These are phyloP conservation scores for Xestia xanthographa DNA, from an alignment of 2,888 invertebrate genomes.

Conservation along the genomic window DNA sequence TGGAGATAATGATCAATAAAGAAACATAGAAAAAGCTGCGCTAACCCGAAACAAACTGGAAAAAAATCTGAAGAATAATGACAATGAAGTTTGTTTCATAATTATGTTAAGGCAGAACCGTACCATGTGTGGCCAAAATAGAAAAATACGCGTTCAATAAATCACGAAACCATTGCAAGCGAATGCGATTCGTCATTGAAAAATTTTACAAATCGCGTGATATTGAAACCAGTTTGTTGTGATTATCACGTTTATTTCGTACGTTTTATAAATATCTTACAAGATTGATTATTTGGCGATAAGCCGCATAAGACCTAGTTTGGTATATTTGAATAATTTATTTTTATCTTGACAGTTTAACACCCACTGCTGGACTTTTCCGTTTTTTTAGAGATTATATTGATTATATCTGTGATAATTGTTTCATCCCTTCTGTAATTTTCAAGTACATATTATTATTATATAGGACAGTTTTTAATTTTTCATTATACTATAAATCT, in stretches of 20 bases:
- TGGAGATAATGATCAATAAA: too few species aligned
- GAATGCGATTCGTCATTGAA: neutral
- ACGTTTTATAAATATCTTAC: neutral
- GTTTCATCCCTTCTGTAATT: neutral
- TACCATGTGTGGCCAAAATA: too few species aligned
- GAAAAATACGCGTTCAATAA: neutral
- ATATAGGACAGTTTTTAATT: too few species aligned
- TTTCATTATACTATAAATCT: too few species aligned
- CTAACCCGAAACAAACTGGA: too few species aligned
- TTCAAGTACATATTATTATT: neutral
- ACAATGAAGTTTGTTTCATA: too few species aligned
- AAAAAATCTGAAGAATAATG: too few species aligned
- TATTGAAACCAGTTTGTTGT: neutral
- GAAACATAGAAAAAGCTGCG: too few species aligned
- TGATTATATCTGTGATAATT: neutral
- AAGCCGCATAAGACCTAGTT: neutral
- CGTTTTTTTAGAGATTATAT: neutral
- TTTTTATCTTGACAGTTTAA: constrained; percentile 6
- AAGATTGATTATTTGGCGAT: neutral
- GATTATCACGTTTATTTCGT: constrained; percentile 20
- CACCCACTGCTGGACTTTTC: neutral
- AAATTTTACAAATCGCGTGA: constrained; percentile 8
- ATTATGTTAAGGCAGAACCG: too few species aligned
- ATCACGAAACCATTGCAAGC: neutral
- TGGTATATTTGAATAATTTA: neutral